Conservation (phyloP, 2,797 vertebrate genomes). For the Odontamblyopus rebecca region DNA sequence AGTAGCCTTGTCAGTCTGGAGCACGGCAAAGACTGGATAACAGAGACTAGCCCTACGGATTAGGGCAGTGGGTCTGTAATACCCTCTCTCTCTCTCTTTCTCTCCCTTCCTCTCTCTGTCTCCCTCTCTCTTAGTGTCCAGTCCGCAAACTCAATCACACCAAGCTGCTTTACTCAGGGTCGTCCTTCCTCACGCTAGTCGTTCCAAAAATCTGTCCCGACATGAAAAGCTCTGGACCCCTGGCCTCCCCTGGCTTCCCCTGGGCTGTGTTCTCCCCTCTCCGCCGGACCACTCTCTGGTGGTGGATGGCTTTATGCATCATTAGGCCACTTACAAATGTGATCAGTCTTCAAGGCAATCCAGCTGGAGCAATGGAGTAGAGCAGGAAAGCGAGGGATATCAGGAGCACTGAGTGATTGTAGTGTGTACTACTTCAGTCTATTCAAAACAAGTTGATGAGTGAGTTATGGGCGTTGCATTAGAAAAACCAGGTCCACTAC, state of each 20-base stretch:
- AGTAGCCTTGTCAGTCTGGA: slow-evolving; percentile 54
- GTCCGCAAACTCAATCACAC: slow-evolving; percentile 71
- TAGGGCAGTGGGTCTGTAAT: slow-evolving; percentile 70
- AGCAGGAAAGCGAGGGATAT: slow-evolving; percentile 22
- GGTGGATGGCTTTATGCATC: slow-evolving; percentile 57
- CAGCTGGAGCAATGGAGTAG: slow-evolving; percentile 38
- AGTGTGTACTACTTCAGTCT: slow-evolving; percentile 37
- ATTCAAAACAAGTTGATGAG: slow-evolving; percentile 46
- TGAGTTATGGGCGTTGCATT: slow-evolving; percentile 31
- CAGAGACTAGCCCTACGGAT: slow-evolving; percentile 72
- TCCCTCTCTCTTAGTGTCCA: slow-evolving; percentile 33
- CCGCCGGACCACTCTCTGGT: slow-evolving; percentile 23
- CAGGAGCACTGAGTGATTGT: slow-evolving; percentile 23
- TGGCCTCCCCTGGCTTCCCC: slow-evolving; percentile 6
- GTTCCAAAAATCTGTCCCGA: slow-evolving; percentile 69
- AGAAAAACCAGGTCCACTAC: background rate
- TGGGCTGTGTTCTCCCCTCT: background rate
- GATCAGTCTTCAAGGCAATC: slow-evolving; percentile 58
- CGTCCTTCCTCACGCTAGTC: slow-evolving; percentile 56
- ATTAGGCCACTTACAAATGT: slow-evolving; percentile 73
- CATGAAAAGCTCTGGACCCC: slow-evolving; percentile 62
- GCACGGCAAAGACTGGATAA: slow-evolving; percentile 62
- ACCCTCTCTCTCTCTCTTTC: slow-evolving; percentile 32
- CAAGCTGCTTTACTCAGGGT: slow-evolving; percentile 78
- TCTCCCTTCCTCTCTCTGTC: slow-evolving; percentile 10